Percentiles rank a stretch among this genome's conserved stretches.
These are phyloP conservation scores for Lithophane leautieri DNA, from an alignment of 2,888 invertebrate species.

Conservation along the genomic window DNA sequence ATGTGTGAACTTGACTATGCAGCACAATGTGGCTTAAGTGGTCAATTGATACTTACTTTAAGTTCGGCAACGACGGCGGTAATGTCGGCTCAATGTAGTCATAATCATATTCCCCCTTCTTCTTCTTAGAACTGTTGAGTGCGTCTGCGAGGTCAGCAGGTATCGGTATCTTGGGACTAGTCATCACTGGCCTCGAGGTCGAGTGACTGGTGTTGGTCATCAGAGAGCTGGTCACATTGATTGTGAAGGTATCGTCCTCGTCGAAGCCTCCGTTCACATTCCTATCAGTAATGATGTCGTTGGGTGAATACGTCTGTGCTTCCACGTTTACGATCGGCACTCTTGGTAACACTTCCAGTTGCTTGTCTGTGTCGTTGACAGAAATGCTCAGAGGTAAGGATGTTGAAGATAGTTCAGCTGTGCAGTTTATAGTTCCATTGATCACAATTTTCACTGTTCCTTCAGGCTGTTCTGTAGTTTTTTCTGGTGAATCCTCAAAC, in stretches of 20 bases:
- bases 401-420: slow-evolving; percentile 85
- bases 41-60: slow-evolving; percentile 89
- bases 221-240: slow-evolving; percentile 90
- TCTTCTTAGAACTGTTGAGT: slow-evolving; percentile 89
- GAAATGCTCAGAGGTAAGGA: slow-evolving; percentile 79
- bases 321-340: slow-evolving; percentile 79
- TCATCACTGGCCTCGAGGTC: slow-evolving; percentile 67
- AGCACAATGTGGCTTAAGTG: neutral
- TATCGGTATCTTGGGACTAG: slow-evolving; percentile 77
- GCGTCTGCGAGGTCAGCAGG: slow-evolving; percentile 80
- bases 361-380: slow-evolving; percentile 74
- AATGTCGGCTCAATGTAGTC: slow-evolving; percentile 93
- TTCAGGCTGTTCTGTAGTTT: slow-evolving; percentile 80
- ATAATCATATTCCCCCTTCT: slow-evolving; percentile 92
- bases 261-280: slow-evolving; percentile 79
- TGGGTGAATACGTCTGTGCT: slow-evolving; percentile 80
- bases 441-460: slow-evolving; percentile 82
- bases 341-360: slow-evolving; percentile 75
- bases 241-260: slow-evolving; percentile 89
- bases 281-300: slow-evolving; percentile 85
- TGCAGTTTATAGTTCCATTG: slow-evolving; percentile 87
- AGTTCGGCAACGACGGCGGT: slow-evolving; percentile 95
- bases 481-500: slow-evolving; percentile 49
- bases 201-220: slow-evolving; percentile 83
- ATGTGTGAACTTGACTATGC: neutral